Evolutionary conservation across 2,797 vertebrate species (phyloP), one percentile per base, ranked within the genome.

Genomic region (Silurus aristotelis): DNA sequence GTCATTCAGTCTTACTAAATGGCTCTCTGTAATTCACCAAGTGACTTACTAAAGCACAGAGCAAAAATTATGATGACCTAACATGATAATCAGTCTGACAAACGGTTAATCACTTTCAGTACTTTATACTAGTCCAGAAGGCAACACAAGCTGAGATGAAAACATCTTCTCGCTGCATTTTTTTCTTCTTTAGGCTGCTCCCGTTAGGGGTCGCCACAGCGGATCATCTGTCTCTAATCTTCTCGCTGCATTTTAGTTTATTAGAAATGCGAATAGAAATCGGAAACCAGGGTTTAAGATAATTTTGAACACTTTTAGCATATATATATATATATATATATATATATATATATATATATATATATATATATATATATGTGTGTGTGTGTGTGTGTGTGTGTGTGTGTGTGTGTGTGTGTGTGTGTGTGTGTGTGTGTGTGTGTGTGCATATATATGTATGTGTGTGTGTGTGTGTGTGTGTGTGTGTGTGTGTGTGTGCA

Each of bases 261-360:
- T 61, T 13, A 7, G 3, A 27, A 17, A 75, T 76, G 52, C 38
- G 38, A 38, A 38, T 38, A 38, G 38, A 38, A 38, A 38, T 43
- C 56, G 75, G 27, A 78, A 61, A 78, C 17, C 75, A 78, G 75
- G 75, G 75, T 78, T 78, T 61, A 61, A 43, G 27, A 78, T 78
- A 4, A 46, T 46, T 79, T 63, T 13, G n/a, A 78, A 63, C 56
- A 79, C 25, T 2, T 60, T 77, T 9, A 56, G 52, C 38, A 12
- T 20, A 38, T 38, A 38, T 19, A 73, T 38, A 38, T 31, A 38
- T 38, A 38, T 31, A 38, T 38, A n/a, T n/a, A n/a, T n/a, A n/a
- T n/a, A n/a, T n/a, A n/a, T n/a, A n/a, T n/a, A n/a, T n/a, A n/a
- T n/a, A n/a, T n/a, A n/a, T n/a, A n/a, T n/a, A n/a, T n/a, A n/a